These are phyloP conservation scores for Pycnomerus fuliginosus DNA, from an alignment of 2,888 invertebrate species.

Conservation along the genomic window DNA sequence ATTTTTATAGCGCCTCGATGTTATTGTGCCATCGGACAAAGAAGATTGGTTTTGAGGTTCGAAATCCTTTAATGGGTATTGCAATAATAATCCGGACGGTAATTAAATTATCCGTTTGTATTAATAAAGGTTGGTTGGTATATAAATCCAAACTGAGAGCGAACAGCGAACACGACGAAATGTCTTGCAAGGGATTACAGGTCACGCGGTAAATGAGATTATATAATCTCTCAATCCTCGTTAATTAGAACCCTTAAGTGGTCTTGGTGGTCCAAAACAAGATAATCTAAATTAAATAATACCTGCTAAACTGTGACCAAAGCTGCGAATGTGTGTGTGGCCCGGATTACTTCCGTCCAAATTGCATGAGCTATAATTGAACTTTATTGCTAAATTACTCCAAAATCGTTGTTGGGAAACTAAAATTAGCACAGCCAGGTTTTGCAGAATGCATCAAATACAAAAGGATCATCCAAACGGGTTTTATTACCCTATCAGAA, in stretches of 20 bases:
- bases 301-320: slow-evolving; percentile 39
- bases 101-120: slow-evolving; percentile 26
- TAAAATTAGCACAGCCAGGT: slow-evolving; percentile 6
- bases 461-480: neutral
- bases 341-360: slow-evolving; percentile 20
- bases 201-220: slow-evolving; percentile 49
- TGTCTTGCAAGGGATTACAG: slow-evolving; percentile 44
- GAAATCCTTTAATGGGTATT: too few species aligned
- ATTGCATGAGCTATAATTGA: slow-evolving; percentile 16
- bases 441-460: slow-evolving; percentile 8
- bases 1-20: too few species aligned
- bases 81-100: neutral
- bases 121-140: slow-evolving; percentile 17
- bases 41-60: too few species aligned
- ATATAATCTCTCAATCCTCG: slow-evolving; percentile 47
- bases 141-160: slow-evolving; percentile 24
- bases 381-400: slow-evolving; percentile 21
- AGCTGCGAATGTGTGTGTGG: slow-evolving; percentile 11
- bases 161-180: slow-evolving; percentile 36
- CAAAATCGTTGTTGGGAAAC: slow-evolving; percentile 4
- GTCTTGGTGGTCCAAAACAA: slow-evolving; percentile 35
- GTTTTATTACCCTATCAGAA: slow-evolving; percentile 1
- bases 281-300: slow-evolving; percentile 51
- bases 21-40: too few species aligned
- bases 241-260: slow-evolving; percentile 46